Conservation (phyloP, 2,888 invertebrate species). For the Psylliodes chrysocephalus region DNA sequence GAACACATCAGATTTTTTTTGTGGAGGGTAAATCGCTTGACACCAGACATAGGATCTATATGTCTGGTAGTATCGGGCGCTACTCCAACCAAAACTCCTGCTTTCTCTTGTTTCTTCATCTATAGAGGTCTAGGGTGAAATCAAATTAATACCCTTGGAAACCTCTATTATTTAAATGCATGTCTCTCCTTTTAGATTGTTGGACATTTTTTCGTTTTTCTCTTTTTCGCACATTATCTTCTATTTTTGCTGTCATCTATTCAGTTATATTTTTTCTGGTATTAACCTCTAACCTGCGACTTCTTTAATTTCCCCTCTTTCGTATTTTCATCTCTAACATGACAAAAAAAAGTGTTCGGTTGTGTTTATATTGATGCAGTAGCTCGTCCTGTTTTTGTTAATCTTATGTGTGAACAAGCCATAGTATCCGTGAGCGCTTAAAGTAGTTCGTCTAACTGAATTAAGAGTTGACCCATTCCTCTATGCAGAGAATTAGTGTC, state of each 20-base stretch:
- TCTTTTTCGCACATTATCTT: not conserved
- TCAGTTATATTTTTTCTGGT: not conserved
- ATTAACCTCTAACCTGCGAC: no score
- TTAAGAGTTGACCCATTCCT: not conserved
- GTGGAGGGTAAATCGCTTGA: conserved; percentile 1
- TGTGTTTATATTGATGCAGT: conserved; percentile 4
- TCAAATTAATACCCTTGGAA: no score
- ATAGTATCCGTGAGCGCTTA: conserved; percentile 9
- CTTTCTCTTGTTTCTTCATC: no score
- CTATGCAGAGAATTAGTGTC: not conserved
- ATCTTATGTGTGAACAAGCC: not conserved
- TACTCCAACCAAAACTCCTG: conserved; percentile 5
- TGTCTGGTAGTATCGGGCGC: conserved; percentile 3
- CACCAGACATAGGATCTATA: not conserved
- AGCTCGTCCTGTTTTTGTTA: not conserved
- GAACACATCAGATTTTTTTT: not conserved
- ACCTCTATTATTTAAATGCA: not conserved
- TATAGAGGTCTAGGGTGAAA: no score
- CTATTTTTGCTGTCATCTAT: not conserved
- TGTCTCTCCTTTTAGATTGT: not conserved
- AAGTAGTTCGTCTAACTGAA: not conserved
- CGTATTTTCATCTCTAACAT: not conserved
- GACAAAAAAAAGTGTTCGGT: not conserved
- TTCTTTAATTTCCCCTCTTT: not conserved
- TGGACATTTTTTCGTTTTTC: not conserved